Conservation (phyloP, 2,888 invertebrate species). For the Cactoblastis cactorum region DNA sequence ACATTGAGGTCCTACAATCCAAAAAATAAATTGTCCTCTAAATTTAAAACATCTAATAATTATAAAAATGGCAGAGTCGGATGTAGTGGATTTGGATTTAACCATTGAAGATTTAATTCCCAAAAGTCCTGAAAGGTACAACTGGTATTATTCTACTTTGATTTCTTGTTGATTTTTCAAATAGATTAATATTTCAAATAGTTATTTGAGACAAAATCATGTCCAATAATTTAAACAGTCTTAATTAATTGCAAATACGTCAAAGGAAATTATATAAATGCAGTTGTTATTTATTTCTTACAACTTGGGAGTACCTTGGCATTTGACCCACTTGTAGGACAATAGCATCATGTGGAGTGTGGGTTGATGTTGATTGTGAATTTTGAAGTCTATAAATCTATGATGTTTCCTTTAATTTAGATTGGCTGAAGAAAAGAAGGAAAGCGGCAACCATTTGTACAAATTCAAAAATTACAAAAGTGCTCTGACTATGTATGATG, state of each 20-base stretch:
- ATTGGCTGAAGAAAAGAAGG: slow-evolving; percentile 91
- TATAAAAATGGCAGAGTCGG: slow-evolving; percentile 64
- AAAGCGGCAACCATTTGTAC: slow-evolving; percentile 92
- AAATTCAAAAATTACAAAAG: slow-evolving; percentile 92
- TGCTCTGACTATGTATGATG: slow-evolving; percentile 90
- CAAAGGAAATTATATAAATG: background rate
- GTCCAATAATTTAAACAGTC: background rate
- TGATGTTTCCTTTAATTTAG: slow-evolving; percentile 57
- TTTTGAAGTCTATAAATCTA: slow-evolving; percentile 1
- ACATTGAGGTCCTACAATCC: slow-evolving; percentile 15
- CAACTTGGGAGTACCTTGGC: slow-evolving; percentile 39
- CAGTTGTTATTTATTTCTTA: background rate
- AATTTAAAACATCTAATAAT: slow-evolving; percentile 29
- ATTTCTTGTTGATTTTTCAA: background rate
- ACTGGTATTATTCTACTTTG: background rate
- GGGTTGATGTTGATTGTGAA: slow-evolving; percentile 23
- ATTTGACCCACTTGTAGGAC: slow-evolving; percentile 59
- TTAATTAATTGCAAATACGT: background rate
- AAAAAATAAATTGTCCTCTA: slow-evolving; percentile 16
- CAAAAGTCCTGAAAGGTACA: slow-evolving; percentile 72
- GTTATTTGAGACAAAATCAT: too few species aligned
- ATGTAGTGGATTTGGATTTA: slow-evolving; percentile 65
- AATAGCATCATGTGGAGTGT: slow-evolving; percentile 28
- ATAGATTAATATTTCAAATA: too few species aligned
- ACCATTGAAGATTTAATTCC: slow-evolving; percentile 73